Base-by-base conservation (phyloP, 1,140 invertebrate species). In the Elysia chlorotica region DNA sequence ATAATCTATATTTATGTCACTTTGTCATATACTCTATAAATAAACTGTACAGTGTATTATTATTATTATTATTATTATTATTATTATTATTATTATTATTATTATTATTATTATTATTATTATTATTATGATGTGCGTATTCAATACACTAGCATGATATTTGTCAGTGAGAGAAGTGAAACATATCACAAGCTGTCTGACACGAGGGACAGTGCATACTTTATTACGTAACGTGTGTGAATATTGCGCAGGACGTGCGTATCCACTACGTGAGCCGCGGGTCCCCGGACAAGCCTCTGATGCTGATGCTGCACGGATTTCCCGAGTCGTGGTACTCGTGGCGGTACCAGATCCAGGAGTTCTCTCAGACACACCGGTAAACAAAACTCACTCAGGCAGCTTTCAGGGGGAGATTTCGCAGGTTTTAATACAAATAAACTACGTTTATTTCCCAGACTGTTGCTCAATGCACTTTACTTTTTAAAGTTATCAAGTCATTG, bases 271-370 rank as follows among this genome's bases (percentile, higher is more conserved):
- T 88, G 0, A 67, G 63, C 41, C 81, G 74, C 61, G 86, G 87
- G 17, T 61, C 74, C 28, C 65, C 70, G 56, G 74, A 77, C 38
- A 81, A 81, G 67, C 83, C 82, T 28, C 63, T 88, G 6, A 80
- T 88, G 78, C 41, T 88, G 4, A 76, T 88, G 30, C 25, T 88
- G 25, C 87, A 88, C 76, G 86, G 87, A n/a, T 88, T 86, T 71
- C 86, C 87, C 33, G 87, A 88, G 61, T 85, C 82, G 48, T 88
- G 87, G 87, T 88, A 83, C 74, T 82, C 84, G 1, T 88, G 87
- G 87, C 78, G 85, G 73, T 70, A 83, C 75, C 87, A 88, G 73
- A 25, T 88, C 5, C 74, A 66, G 30, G 80, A 85, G 62, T 88
- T 88, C 73, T 65, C 56, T n/a, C 66, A 79, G 30, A 57, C 70